These are phyloP conservation scores for Orthosia gothica DNA, from an alignment of 2,888 invertebrate genomes.

Conservation along the genomic window DNA sequence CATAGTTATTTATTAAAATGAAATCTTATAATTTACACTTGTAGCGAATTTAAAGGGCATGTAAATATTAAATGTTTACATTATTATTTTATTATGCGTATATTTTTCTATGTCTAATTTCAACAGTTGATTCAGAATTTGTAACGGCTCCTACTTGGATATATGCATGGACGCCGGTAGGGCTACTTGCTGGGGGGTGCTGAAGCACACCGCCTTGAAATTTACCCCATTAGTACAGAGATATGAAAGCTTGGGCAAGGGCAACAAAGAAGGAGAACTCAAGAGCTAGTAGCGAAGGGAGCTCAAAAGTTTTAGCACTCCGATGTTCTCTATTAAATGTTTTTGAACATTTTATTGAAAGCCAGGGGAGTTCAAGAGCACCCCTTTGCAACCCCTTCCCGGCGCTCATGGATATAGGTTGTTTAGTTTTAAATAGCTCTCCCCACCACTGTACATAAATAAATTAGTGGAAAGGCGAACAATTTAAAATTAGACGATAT, in stretches of 20 bases:
- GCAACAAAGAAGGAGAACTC: too few relatives aligned
- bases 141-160: not conserved
- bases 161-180: not conserved
- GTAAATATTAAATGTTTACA: not conserved
- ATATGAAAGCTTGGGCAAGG: too few relatives aligned
- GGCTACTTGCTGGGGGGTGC: too few relatives aligned
- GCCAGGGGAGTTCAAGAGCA: too few relatives aligned
- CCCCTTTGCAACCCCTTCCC: too few relatives aligned
- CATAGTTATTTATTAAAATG: constrained; percentile 8
- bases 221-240: too few relatives aligned
- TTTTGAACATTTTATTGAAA: too few relatives aligned
- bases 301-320: too few relatives aligned
- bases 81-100: constrained; percentile 24
- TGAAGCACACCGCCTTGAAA: too few relatives aligned
- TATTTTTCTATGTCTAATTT: constrained; percentile 6
- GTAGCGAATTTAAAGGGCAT: not conserved
- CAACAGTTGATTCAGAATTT: not conserved
- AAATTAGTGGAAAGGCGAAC: not conserved
- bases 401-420: not conserved
- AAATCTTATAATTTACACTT: constrained; percentile 14
- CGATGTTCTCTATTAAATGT: too few relatives aligned
- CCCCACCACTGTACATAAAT: not conserved
- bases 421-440: not conserved
- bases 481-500: not conserved
- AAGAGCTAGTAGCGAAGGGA: too few relatives aligned